Base-by-base conservation (phyloP, 2,888 invertebrate species). In the Agrotis ipsilon region DNA sequence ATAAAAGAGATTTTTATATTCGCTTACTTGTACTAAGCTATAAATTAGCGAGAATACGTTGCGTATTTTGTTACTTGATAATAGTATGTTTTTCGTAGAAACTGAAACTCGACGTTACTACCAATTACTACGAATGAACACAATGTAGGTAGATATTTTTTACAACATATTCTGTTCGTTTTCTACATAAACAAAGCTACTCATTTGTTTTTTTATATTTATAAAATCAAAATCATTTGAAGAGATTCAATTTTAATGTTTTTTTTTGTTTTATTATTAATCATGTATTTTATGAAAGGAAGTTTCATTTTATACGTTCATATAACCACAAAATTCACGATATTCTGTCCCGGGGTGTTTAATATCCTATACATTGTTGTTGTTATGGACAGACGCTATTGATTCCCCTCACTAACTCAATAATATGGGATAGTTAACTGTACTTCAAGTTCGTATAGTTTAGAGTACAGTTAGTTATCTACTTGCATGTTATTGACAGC, bases 371-470 rank as follows among this genome's bases (percentile, higher is more conserved):
- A 21, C 39, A 72, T 39, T 51, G 4, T 27, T 75, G 48, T 49
- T 65, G 48, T 39, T 49, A 49, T 18, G 14, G 57, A 48, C 80
- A 80, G 19, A 68, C 51, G 19, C 32, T 75, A 80, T 66, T 48
- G 55, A 68, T 63, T 65, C 48, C 48, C 51, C 61, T 48, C 55
- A 51, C 55, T 51, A 55, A 57, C 65, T 65, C 6, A 58, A 49
- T 69, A 69, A 63, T 48, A 59, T n/a, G 32, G 2, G 24, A 39
- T 69, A 61, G 45, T n/a, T 54, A 11, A 19, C 45, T 62, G 21
- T 68, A 75, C 48, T 61, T 65, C 14, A 51, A 68, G 21, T 66
- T 62, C n/a, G 61, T 61, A 43, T 51, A 68, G 69, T 69, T 80
- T 80, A 48, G 2, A 59, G 48, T 58, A 72, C 24, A 57, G 19